Percentiles rank a stretch among this genome's conserved stretches.
Evolutionary conservation across 2,888 invertebrate genomes (phyloP).

Genomic region (Mylabris sibirica): DNA sequence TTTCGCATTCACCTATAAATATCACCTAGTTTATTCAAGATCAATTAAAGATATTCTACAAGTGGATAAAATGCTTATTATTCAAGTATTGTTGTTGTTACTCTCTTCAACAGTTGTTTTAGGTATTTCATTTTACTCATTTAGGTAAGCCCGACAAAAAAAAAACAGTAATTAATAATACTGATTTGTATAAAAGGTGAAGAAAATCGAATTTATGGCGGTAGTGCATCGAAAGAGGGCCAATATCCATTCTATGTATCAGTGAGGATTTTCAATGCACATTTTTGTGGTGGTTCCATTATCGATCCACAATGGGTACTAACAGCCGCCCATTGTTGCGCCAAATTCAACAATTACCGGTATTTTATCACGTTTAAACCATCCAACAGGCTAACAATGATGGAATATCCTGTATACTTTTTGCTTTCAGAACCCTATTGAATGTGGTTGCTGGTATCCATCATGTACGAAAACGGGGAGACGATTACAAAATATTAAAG

Average conservation of each 20-base stretch:
- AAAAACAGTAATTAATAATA: neutral
- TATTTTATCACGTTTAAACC: neutral
- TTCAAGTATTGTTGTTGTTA: neutral
- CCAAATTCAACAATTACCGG: neutral
- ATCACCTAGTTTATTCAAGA: neutral
- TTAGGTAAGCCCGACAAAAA: neutral
- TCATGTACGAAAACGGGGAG: neutral
- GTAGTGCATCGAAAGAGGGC: neutral
- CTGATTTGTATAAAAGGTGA: neutral
- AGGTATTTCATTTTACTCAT: too few species aligned
- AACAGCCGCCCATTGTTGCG: neutral
- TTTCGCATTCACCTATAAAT: neutral
- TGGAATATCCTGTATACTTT: too few species aligned
- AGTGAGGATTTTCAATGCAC: neutral
- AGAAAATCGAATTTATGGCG: neutral
- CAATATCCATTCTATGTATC: slow-evolving; percentile 2
- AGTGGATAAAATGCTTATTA: neutral
- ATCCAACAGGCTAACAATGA: too few species aligned
- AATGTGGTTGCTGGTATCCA: neutral
- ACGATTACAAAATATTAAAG: neutral
- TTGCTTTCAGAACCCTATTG: neutral
- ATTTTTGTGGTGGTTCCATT: neutral
- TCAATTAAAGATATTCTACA: neutral
- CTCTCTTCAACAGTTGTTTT: neutral
- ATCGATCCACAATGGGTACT: neutral